Evolutionary conservation across 2,113 vertebrate genomes (phyloP), one percentile per base, ranked within the genome.

Genomic region (Heterotilapia buettikoferi): DNA sequence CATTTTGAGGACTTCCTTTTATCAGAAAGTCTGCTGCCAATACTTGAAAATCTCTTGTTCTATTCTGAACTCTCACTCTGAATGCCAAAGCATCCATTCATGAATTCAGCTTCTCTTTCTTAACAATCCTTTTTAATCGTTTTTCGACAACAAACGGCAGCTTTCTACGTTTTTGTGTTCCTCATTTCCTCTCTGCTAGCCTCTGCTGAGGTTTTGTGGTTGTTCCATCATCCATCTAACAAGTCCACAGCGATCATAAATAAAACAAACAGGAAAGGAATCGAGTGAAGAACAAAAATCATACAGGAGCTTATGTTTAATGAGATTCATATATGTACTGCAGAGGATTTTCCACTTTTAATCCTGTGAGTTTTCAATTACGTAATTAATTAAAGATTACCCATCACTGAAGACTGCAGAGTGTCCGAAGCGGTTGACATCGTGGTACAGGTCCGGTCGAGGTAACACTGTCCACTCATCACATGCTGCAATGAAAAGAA

Each of bases 361-460:
- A 71, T 71, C 38, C 3, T 2, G 12, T 16, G 21, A 26, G 12
- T 71, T 43, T 71, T 43, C 7, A 14, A 43, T 71, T 43, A 10
- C 1, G 12, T 24, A 1, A 71, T 45, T 26, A 45, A 43, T 21
- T 14, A 6, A 16, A n/a, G 50, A 63, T 96, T 94, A 99, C 99
- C 98, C 96, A 90, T 98, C 97, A 79, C 94, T 93, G 50, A 97
- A 96, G 89, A 98, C 97, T 0, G 98, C 98, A 0, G 98, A 98
- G 91, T 99, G 99, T 16, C 99, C 99, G 73, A 99, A 99, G 88
- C 99, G 97, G 94, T 99, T 99, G 91, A 98, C 96, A 4, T 99
- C 98, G 0, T 97, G 97, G 45, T 97, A 95, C 80, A 99, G 97
- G 78, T 96, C 96, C 1, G 98, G 98, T 53, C 96, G 97, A 36